Base-by-base conservation (phyloP, 1,140 invertebrate species). In the Aphis gossypii region DNA sequence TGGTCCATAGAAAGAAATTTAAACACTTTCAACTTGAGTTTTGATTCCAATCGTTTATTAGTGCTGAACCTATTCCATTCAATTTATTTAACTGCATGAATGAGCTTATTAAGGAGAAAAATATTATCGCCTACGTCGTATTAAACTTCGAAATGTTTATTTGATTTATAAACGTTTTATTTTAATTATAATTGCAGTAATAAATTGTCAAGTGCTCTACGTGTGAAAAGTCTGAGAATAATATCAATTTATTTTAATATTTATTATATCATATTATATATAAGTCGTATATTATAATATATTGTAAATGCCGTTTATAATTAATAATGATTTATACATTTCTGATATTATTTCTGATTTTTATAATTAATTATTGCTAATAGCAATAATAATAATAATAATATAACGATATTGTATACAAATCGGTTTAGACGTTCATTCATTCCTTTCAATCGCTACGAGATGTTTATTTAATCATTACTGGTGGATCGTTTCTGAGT, bases 51-150 rank as follows among this genome's bases (percentile, higher is more conserved):
- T 9, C 83, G 23, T 84, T 84, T 48, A 48, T 87, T n/a, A 87
- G 48, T 48, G 30, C 44, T 4, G 44, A 30, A 84, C 35, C 23
- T 46, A 86, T 86, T 46, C 25, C 25, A 51, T 89, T 44, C 44
- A 51, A 21, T 87, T 21, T 87, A 87, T n/a, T 76, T 20, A 54
- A 89, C n/a, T 23, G 20, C 25, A 46, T 2, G 84, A n/a, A 30
- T 4, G 20, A 38, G n/a, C 48, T 89, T 11, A 51, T 54, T 89
- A 89, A 54, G 48, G 30, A n/a, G 30, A 35, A 51, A 51, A 88
- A 88, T 89, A 89, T 54, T 54, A 54, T 89, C 87, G 87, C 87
- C 87, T 48, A 89, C 87, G 87, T 88, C 25, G n/a, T 20, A 51
- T 41, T 35, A 88, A 86, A 48, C 46, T 46, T 51, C 30, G 30